phyloP scores from a whole-genome alignment of 23 tunicate genomes.

The Trididemnum miniatum region DNA sequence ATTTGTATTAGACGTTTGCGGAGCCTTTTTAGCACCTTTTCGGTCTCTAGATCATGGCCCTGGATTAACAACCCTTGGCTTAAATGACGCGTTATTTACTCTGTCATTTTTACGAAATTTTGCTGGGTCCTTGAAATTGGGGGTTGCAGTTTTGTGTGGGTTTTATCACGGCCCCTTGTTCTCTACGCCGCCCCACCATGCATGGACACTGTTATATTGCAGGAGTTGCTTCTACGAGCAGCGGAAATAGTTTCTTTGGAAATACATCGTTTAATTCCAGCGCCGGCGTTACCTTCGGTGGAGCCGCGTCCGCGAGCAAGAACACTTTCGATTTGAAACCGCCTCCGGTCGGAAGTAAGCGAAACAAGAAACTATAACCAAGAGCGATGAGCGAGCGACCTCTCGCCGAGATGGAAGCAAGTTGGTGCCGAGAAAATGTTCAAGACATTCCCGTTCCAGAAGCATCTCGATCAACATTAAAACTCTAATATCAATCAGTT shows the following conservation, averaged over 20 bases:
- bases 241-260: conserved; percentile 66
- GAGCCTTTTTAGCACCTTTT: too few species aligned
- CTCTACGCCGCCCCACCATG: too few species aligned
- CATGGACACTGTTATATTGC: too few species aligned
- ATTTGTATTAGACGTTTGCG: too few species aligned
- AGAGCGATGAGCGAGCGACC: too few species aligned
- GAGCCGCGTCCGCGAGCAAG: conserved; percentile 33
- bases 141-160: neutral
- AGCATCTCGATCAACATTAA: too few species aligned
- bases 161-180: neutral
- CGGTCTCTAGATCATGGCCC: too few species aligned
- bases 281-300: conserved; percentile 91
- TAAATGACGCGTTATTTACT: neutral
- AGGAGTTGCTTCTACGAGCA: conserved; percentile 37
- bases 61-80: too few species aligned
- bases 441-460: too few species aligned
- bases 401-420: too few species aligned
- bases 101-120: neutral
- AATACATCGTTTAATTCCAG: conserved; percentile 66
- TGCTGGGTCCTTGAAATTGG: neutral
- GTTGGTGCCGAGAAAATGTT: too few species aligned
- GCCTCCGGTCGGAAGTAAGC: conserved; percentile 54
- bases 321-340: conserved; percentile 56
- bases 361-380: conserved; percentile 50
- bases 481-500: too few species aligned